Evolutionary conservation across 2,113 vertebrate genomes (phyloP).

Genomic region (Podiceps cristatus): DNA sequence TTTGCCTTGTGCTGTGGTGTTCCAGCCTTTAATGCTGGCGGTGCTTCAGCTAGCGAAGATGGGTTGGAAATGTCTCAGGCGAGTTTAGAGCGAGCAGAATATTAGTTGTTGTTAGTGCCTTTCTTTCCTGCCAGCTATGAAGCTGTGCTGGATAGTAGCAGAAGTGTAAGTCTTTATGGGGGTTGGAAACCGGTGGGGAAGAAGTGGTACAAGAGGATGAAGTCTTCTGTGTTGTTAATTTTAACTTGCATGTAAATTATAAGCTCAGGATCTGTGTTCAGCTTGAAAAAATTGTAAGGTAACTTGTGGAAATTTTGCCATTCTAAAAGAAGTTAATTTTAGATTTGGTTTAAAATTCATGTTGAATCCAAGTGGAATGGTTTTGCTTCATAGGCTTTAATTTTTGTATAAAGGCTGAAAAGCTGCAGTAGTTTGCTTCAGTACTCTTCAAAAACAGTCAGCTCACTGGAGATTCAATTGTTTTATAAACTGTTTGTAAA

Average conservation of each 20-base stretch:
- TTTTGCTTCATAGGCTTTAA: not conserved
- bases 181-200: not conserved
- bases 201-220: not conserved
- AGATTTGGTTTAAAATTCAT: not conserved
- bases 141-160: not conserved
- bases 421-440: not conserved
- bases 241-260: not conserved
- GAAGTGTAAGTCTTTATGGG: not conserved
- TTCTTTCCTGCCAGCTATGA: not conserved
- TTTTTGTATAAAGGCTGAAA: not conserved
- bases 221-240: not conserved
- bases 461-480: not conserved
- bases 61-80: not conserved
- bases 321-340: not conserved
- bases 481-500: not conserved
- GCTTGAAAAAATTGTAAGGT: not conserved
- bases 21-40: not conserved
- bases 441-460: fast-evolving
- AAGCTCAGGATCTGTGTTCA: not conserved
- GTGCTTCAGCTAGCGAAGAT: not conserved
- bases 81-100: not conserved
- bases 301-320: not conserved
- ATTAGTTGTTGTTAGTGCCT: not conserved
- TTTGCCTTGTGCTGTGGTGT: not conserved
- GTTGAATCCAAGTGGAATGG: not conserved